Evolutionary conservation across 2,797 vertebrate species (phyloP).

Genomic region (Lithobates pipiens): DNA sequence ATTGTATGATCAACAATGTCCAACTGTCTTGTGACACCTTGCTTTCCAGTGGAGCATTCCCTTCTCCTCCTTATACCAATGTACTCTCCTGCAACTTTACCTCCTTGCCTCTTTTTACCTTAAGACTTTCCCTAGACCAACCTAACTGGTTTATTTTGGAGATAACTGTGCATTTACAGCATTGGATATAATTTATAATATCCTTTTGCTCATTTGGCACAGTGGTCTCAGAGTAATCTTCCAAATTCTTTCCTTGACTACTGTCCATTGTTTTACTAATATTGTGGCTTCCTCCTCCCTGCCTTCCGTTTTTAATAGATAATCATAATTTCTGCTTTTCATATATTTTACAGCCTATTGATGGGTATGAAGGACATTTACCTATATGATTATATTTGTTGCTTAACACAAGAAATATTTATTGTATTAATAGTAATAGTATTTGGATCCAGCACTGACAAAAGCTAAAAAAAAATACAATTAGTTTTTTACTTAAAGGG

Average conservation of each 20-base stretch:
- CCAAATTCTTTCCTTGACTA: slow-evolving; percentile 69
- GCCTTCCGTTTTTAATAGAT: slow-evolving; percentile 61
- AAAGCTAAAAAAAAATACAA: too few relatives aligned
- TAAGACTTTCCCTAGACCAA: slow-evolving; percentile 71
- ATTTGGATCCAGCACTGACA: too few relatives aligned
- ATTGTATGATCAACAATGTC: slow-evolving; percentile 31
- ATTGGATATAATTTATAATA: background rate
- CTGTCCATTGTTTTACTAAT: slow-evolving; percentile 80
- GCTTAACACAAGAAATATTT: background rate
- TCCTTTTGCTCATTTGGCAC: background rate
- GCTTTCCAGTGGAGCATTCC: slow-evolving; percentile 79
- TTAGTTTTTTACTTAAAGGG: too few relatives aligned
- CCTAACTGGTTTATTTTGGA: slow-evolving; percentile 40
- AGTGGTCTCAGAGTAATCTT: slow-evolving; percentile 50
- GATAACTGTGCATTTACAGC: slow-evolving; percentile 33
- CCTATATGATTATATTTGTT: slow-evolving; percentile 57
- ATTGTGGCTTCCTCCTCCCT: slow-evolving; percentile 68
- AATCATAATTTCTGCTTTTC: slow-evolving; percentile 6
- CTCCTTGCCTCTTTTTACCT: slow-evolving; percentile 73
- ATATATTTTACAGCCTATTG: slow-evolving; percentile 61
- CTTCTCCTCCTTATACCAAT: slow-evolving; percentile 86
- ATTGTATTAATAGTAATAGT: background rate
- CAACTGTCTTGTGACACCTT: slow-evolving; percentile 56
- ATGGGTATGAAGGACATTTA: slow-evolving; percentile 80
- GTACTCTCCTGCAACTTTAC: slow-evolving; percentile 81